Evolutionary conservation across 2,888 invertebrate genomes (phyloP).

Genomic region (Anticlea derivata): DNA sequence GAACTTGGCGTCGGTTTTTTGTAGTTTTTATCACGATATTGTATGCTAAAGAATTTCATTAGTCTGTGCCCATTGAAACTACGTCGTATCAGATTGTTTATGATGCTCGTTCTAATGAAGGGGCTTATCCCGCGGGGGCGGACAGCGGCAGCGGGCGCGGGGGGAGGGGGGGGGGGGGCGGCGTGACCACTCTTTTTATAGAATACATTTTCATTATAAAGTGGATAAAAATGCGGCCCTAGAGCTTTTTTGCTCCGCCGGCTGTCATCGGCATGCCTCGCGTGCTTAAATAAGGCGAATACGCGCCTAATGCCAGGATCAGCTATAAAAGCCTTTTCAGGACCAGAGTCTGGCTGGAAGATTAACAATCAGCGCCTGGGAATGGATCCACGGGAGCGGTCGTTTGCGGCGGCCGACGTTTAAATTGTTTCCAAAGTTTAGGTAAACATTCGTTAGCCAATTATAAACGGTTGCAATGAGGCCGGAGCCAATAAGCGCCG

Average conservation of each 20-base stretch:
- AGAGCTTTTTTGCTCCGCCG: neutral
- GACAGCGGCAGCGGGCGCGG: too few relatives aligned
- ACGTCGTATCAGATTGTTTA: neutral
- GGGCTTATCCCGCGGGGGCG: neutral
- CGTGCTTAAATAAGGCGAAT: neutral
- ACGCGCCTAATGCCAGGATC: too few relatives aligned
- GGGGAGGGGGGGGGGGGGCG: neutral
- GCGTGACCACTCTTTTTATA: neutral
- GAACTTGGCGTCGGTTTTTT: too few relatives aligned
- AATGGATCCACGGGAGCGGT: neutral
- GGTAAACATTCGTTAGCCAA: conserved; percentile 11
- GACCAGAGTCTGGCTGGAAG: too few relatives aligned
- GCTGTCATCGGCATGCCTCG: neutral
- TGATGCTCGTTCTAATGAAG: neutral
- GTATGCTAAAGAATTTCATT: neutral
- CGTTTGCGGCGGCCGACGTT: neutral
- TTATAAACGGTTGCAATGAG: conserved; percentile 1
- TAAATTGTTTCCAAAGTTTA: conserved; percentile 3
- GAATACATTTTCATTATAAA: neutral
- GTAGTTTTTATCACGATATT: too few relatives aligned
- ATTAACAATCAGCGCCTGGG: too few relatives aligned
- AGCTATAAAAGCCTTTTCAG: too few relatives aligned
- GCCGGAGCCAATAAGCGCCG: neutral
- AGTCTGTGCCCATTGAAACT: neutral
- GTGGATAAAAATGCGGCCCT: neutral